Percentiles rank a stretch among this genome's conserved stretches.
These are phyloP conservation scores for Varecia variegata DNA, from an alignment of 2,797 vertebrate species.

Conservation along the genomic window DNA sequence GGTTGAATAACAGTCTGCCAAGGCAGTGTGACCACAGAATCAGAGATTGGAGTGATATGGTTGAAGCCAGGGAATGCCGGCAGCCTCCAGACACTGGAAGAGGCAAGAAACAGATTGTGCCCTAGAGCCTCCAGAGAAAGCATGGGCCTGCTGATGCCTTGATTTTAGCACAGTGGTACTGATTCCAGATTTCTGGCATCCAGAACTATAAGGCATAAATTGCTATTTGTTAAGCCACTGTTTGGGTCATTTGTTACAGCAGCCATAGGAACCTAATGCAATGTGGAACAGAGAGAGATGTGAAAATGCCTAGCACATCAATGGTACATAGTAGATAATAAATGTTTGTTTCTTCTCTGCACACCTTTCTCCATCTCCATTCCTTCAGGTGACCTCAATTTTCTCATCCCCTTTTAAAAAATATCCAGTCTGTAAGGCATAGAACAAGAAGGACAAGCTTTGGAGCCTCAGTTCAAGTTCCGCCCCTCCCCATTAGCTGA, in stretches of 20 bases:
- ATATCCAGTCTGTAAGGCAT: background rate
- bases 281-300: background rate
- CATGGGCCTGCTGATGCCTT: background rate
- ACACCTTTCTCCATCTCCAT: background rate
- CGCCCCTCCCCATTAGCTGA: background rate
- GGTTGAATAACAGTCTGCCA: background rate
- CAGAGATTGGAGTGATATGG: background rate
- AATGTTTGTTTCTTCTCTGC: background rate
- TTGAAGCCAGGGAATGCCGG: background rate
- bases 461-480: background rate
- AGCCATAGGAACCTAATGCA: background rate
- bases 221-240: background rate
- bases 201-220: background rate
- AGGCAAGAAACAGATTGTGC: background rate
- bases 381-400: background rate
- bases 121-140: background rate
- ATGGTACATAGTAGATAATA: background rate
- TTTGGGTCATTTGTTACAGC: background rate
- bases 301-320: background rate
- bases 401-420: background rate
- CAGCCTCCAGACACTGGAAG: background rate
- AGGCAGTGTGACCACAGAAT: background rate
- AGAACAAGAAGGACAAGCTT: background rate
- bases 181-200: background rate
- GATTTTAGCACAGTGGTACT: background rate